Conservation (phyloP, 2,797 vertebrate species). For the Girardinus metallicus region DNA sequence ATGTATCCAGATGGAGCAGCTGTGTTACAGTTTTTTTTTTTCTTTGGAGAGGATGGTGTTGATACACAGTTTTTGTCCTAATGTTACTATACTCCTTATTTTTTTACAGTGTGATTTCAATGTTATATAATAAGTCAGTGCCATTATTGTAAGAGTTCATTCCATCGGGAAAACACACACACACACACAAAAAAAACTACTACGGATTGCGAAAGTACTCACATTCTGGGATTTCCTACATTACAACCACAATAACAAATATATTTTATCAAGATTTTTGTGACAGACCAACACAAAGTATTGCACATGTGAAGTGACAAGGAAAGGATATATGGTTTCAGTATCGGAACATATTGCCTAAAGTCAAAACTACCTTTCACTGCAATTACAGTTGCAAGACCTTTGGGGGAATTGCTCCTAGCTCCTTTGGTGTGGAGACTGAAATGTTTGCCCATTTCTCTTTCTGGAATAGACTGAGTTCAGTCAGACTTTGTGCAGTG, state of each 20-base stretch:
- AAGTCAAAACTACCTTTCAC: background rate
- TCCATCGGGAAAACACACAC: background rate
- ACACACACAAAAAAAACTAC: too few species aligned
- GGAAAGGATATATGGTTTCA: background rate
- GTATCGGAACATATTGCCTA: background rate
- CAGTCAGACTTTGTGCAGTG: background rate
- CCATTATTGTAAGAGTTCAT: background rate
- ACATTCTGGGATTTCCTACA: background rate
- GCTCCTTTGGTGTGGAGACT: background rate
- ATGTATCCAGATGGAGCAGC: constrained; percentile 22
- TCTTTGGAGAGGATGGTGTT: background rate
- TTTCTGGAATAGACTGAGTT: background rate
- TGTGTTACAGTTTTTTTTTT: background rate
- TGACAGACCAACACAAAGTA: background rate
- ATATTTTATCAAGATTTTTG: background rate
- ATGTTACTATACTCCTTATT: background rate
- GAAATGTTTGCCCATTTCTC: background rate
- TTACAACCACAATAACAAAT: background rate
- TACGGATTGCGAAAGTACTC: background rate
- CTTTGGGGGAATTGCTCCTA: background rate
- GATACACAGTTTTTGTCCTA: constrained; percentile 8
- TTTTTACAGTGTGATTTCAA: constrained; percentile 1
- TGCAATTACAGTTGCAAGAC: background rate
- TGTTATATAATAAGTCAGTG: constrained; percentile 7
- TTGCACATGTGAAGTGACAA: background rate